Conservation (phyloP, 1,140 invertebrate species). For the Macrotrachela quadricornifera region DNA sequence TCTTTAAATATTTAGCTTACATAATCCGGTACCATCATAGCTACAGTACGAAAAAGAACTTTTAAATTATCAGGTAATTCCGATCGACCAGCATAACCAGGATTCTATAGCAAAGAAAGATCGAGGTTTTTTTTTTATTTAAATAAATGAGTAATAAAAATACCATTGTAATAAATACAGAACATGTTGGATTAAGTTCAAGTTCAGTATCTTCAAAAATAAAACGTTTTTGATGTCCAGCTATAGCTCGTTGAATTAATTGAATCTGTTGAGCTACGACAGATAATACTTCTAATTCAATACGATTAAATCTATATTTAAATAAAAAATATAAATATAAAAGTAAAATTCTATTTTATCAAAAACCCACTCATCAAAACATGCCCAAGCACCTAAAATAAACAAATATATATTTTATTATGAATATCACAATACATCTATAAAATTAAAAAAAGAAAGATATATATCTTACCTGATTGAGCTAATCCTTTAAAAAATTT, state of each 20-base stretch:
- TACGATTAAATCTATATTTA: constrained; percentile 17
- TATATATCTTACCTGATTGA: constrained; percentile 26
- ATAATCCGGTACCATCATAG: constrained; percentile 33
- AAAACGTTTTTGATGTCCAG: constrained; percentile 22
- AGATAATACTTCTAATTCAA: constrained; percentile 50
- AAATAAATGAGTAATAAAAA: constrained; percentile 12
- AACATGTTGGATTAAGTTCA: constrained; percentile 27
- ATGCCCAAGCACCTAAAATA: constrained; percentile 3
- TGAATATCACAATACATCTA: constrained; percentile 28
- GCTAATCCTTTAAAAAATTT: constrained; percentile 32
- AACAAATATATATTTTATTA: not conserved
- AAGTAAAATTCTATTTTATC: too few species aligned
- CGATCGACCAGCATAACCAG: constrained; percentile 14
- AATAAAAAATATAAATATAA: too few species aligned
- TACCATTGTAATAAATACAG: constrained; percentile 31
- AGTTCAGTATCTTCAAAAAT: constrained; percentile 30
- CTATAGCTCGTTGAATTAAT: constrained; percentile 29
- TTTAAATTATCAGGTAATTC: constrained; percentile 32
- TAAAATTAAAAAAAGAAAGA: constrained; percentile 32
- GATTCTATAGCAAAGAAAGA: not conserved
- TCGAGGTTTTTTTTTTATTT: not conserved
- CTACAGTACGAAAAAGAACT: constrained; percentile 31
- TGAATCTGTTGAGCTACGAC: constrained; percentile 31
- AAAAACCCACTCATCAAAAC: constrained; percentile 1
- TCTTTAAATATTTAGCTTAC: constrained; percentile 5